Percentiles rank a stretch among this genome's conserved stretches.
These are phyloP conservation scores for Trachythela sp. DNA, from an alignment of 64 coral and sea anemone species.

Conservation along the genomic window DNA sequence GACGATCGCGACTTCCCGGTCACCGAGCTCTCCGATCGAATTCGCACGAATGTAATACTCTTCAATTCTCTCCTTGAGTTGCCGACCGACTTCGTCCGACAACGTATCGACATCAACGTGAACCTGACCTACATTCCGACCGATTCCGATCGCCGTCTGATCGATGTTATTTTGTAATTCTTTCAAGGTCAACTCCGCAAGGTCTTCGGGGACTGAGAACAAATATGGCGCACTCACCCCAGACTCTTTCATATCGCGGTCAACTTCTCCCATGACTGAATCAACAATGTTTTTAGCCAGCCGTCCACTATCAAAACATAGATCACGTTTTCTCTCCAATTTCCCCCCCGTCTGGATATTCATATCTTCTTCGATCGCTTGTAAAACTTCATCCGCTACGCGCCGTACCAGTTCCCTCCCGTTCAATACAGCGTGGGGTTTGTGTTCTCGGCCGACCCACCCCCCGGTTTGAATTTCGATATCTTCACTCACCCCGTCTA, in stretches of 20 bases:
- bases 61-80: slow-evolving; percentile 3
- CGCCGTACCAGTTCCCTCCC: background rate
- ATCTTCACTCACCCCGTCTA: background rate
- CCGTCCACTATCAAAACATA: background rate
- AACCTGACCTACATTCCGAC: background rate
- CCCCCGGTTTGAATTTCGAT: background rate
- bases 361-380: background rate
- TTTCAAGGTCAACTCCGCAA: background rate
- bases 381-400: background rate
- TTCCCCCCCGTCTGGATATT: background rate
- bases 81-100: background rate
- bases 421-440: background rate
- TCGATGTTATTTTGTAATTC: background rate
- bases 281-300: background rate
- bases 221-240: background rate
- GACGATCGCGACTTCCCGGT: background rate
- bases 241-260: background rate
- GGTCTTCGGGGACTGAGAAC: background rate
- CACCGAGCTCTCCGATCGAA: background rate
- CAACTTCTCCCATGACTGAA: background rate
- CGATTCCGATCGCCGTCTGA: background rate
- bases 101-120: background rate
- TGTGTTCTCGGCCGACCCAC: background rate
- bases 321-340: background rate
- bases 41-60: background rate